Evolutionary conservation across 1,140 invertebrate genomes (phyloP).

Genomic region (Druon quercuslanigerum): DNA sequence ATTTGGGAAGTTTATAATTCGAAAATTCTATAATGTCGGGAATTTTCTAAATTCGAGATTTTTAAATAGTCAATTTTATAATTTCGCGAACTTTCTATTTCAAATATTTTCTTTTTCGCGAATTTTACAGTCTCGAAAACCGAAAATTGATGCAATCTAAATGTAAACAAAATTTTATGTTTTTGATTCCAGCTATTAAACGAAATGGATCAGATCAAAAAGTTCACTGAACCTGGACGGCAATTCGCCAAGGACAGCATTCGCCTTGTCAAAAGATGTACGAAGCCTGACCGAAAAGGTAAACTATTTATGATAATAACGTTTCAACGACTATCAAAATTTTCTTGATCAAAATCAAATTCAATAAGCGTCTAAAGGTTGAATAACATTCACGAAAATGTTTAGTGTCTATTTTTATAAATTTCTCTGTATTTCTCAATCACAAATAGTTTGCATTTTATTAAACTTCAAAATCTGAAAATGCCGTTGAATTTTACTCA

Average conservation of each 20-base stretch:
- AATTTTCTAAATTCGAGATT: too few species aligned
- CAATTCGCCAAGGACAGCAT: constrained; percentile 99
- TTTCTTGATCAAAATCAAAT: background rate
- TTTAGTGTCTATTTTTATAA: background rate
- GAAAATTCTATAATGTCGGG: too few species aligned
- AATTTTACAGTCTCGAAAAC: background rate
- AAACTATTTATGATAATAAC: constrained; percentile 42
- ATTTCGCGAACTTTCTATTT: too few species aligned
- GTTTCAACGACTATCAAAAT: background rate
- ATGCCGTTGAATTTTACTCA: too few species aligned
- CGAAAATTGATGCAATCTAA: background rate
- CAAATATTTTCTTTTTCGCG: too few species aligned
- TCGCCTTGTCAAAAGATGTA: constrained; percentile 98
- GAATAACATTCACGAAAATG: background rate
- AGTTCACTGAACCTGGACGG: constrained; percentile 94
- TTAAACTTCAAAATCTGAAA: background rate
- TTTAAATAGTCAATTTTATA: background rate
- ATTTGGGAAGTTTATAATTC: too few species aligned
- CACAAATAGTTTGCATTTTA: background rate
- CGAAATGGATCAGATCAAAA: constrained; percentile 97
- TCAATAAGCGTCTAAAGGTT: constrained; percentile 7
- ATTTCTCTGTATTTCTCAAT: background rate
- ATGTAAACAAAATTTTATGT: background rate
- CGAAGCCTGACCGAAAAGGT: constrained; percentile 99
- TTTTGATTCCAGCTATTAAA: constrained; percentile 22